Evolutionary conservation across 2,888 invertebrate genomes (phyloP).

Genomic region (Lucinisca nassula): DNA sequence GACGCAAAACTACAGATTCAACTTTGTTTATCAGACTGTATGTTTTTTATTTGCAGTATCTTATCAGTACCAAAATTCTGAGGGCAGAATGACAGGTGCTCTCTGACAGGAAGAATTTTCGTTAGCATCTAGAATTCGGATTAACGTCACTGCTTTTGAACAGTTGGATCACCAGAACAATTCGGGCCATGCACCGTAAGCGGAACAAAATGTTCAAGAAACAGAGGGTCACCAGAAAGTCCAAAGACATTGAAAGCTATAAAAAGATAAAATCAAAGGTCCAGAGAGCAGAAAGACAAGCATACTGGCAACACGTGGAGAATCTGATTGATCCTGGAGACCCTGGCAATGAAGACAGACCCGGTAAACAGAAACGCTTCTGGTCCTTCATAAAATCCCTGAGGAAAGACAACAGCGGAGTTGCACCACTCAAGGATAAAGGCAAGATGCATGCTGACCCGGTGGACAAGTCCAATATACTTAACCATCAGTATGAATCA

Average conservation of each 20-base stretch:
- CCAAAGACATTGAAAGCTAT: not conserved
- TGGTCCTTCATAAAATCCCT: slow-evolving; percentile 21
- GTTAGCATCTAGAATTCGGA: no score
- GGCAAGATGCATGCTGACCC: slow-evolving; percentile 15
- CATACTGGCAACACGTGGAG: slow-evolving; percentile 8
- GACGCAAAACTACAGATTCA: no score
- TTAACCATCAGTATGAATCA: not conserved
- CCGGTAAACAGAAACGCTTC: slow-evolving; percentile 13
- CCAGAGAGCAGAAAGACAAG: not conserved
- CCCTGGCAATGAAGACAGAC: not conserved
- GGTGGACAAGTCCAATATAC: not conserved
- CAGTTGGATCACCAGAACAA: not conserved
- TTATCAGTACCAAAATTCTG: no score
- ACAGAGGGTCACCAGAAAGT: not conserved
- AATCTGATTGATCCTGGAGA: not conserved
- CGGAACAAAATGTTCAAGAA: not conserved
- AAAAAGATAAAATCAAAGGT: not conserved
- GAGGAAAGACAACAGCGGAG: slow-evolving; percentile 11
- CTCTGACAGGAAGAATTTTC: no score
- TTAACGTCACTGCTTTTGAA: no score
- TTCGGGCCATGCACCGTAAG: not conserved
- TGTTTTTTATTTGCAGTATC: no score
- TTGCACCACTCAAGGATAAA: not conserved
- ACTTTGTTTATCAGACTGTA: no score
- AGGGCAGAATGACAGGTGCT: no score